These are phyloP conservation scores for Uria aalge DNA, from an alignment of 2,113 vertebrate genomes.

Conservation along the genomic window DNA sequence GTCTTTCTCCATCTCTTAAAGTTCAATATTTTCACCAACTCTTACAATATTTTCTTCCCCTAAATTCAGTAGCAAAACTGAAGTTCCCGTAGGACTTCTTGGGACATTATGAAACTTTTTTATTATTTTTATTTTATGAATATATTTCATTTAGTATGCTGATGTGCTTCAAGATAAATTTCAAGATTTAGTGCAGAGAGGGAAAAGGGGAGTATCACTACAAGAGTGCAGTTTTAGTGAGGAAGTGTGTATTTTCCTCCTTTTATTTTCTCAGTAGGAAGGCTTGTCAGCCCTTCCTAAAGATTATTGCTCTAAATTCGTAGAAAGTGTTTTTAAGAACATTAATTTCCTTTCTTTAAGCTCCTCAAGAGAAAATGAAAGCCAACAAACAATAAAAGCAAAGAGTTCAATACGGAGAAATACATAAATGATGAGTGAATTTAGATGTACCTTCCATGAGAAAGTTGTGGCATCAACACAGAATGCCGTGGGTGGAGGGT, in stretches of 20 bases:
- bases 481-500: not conserved
- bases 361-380: not conserved
- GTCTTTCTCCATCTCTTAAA: not conserved
- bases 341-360: not conserved
- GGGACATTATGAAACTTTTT: not conserved
- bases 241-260: not conserved
- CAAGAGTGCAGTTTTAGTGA: not conserved
- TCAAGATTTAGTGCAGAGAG: not conserved
- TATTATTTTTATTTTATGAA: not conserved
- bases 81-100: not conserved
- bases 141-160: not conserved
- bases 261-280: not conserved
- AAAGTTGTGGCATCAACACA: not conserved
- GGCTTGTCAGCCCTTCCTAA: not conserved
- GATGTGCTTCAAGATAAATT: not conserved
- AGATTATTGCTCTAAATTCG: not conserved
- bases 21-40: not conserved
- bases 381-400: not conserved
- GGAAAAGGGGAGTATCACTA: not conserved
- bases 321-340: not conserved
- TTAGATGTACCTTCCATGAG: not conserved
- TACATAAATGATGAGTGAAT: not conserved
- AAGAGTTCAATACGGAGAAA: not conserved
- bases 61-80: not conserved
- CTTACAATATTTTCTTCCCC: not conserved